Evolutionary conservation across 1,140 invertebrate species (phyloP).

Genomic region (Trypoxylus dichotomus): DNA sequence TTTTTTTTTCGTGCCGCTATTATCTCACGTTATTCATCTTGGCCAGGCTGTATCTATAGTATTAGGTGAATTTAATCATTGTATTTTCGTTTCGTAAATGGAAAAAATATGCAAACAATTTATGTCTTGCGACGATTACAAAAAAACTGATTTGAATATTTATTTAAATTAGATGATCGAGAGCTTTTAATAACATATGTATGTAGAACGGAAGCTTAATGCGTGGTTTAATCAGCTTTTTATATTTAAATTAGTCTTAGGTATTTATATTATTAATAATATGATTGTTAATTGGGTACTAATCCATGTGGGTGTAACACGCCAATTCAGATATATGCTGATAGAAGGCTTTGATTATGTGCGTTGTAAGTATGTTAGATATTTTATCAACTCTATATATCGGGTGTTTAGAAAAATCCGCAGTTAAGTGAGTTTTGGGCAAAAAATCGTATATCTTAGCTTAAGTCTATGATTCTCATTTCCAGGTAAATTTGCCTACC

Average conservation of each 20-base stretch:
- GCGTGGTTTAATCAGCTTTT: background rate
- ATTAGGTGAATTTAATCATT: background rate
- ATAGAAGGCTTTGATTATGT: no score
- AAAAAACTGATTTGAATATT: background rate
- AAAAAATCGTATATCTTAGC: no score
- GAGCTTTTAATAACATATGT: background rate
- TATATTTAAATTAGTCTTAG: no score
- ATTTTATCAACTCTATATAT: no score
- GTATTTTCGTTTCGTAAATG: constrained; percentile 3
- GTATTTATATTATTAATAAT: background rate
- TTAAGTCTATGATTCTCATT: no score
- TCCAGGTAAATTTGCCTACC: no score
- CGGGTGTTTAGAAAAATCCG: no score
- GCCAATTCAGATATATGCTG: no score
- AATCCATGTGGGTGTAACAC: no score
- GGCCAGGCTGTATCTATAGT: background rate
- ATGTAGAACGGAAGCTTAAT: background rate
- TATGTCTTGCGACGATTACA: background rate
- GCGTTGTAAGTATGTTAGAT: no score
- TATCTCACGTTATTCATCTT: constrained; percentile 4
- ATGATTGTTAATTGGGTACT: no score
- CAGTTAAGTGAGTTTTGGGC: no score
- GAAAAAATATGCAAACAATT: constrained; percentile 5
- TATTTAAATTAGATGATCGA: background rate
- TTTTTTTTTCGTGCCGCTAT: background rate